Base-by-base conservation (phyloP, 1,140 invertebrate genomes). In the Schmidtea mediterranea region DNA sequence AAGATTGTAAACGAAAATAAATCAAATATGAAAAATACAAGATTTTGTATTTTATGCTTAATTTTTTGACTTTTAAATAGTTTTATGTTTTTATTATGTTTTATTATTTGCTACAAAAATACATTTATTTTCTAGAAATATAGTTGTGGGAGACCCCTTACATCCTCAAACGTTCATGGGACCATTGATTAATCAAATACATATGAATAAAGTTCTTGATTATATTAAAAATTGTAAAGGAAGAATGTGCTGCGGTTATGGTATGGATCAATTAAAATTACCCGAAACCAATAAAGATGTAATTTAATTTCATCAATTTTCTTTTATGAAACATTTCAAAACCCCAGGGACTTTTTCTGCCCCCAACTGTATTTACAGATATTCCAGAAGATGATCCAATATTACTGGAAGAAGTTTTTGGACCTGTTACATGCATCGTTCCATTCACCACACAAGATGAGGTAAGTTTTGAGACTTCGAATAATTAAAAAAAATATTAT, bases 341-440 rank as follows among this genome's bases (percentile, higher is more conserved):
- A 22, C 48, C 52, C 5, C 51, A 71, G 65, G 73, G 73, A 5
- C 73, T 71, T 54, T 74, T 67, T 52, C 59, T 73, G 51, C 51
- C 56, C 6, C 72, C 72, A n/a, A 70, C 68, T 0, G 59, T 74
- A 0, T 65, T 74, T 6, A 63, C 66, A 12, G 63, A 64, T 43
- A 53, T 72, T 1, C 40, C 54, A 12, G 68, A 71, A 51, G 51
- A 59, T 3, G 63, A 63, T 6, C 55, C 59, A n/a, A 60, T 66
- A 36, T 71, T 73, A 65, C 62, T 63, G 40, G 73, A 75, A 52
- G 73, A 74, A 56, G 73, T 75, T 22, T 74, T 74, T 58, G 73
- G 73, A 0, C 73, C 73, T 0, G 70, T 74, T 2, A 69, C 69
- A 13, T 72, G 69, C 54, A 53, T 74, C 39, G 56, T 62, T 0